A percentile compares a stretch with the other conserved stretches of the same genome.
These are phyloP conservation scores for Hyles vespertilio DNA, from an alignment of 1,140 invertebrate genomes.

Conservation along the genomic window DNA sequence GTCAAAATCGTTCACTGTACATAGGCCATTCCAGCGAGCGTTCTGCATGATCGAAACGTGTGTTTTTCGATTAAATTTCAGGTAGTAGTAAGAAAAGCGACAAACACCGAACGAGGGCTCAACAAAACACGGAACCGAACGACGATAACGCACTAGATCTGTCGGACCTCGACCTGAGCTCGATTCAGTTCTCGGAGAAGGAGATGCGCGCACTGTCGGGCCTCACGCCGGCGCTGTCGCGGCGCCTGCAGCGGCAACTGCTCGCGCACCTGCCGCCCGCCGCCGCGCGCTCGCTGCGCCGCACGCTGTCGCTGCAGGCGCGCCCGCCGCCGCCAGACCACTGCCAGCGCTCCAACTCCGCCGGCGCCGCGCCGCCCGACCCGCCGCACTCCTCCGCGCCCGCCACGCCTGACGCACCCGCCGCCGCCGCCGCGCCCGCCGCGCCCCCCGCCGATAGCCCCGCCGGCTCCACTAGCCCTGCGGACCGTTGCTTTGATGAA, in stretches of 20 bases:
- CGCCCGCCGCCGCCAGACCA: conserved; percentile 13
- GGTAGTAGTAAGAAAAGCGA: conserved; percentile 64
- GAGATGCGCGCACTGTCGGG: conserved; percentile 80
- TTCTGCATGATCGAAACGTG: conserved; percentile 75
- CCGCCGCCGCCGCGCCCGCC: conserved; percentile 17
- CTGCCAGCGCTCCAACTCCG: conserved; percentile 12
- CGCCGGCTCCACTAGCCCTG: neutral
- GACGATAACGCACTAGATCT: conserved; percentile 77
- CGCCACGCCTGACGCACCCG: conserved; percentile 9
- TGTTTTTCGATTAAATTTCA: conserved; percentile 72
- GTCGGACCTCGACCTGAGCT: conserved; percentile 79
- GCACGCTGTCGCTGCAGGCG: conserved; percentile 77
- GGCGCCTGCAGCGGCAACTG: conserved; percentile 64
- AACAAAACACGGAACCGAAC: conserved; percentile 34
- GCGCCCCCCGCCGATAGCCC: conserved; percentile 10
- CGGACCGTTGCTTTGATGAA: neutral
- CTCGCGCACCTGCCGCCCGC: conserved; percentile 79
- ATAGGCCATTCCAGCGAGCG: conserved; percentile 63
- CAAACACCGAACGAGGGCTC: conserved; percentile 38
- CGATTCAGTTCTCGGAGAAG: conserved; percentile 79
- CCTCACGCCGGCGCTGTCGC: conserved; percentile 43
- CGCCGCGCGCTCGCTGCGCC: conserved; percentile 76
- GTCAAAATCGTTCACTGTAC: conserved; percentile 45
- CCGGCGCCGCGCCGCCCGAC: conserved; percentile 10
- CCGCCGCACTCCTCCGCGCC: conserved; percentile 16